Evolutionary conservation across 2,888 invertebrate species (phyloP), one percentile per base, ranked within the genome.

Genomic region (Cataglyphis altisquamis): DNA sequence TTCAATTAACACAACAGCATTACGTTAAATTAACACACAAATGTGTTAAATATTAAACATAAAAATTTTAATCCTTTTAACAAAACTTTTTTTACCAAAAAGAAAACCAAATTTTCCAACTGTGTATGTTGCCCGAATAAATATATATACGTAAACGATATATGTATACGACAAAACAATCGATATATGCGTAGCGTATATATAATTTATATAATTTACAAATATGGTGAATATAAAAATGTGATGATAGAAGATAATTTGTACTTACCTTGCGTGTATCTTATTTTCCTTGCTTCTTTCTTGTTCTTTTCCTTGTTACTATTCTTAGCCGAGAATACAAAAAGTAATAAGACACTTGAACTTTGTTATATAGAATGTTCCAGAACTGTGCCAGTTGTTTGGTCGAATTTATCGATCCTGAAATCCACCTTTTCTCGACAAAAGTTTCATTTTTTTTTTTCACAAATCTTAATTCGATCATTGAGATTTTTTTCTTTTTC

Each of bases 221-320:
- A 25, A 32, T 32, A 32, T 32, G 6, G 32, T 36, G 21, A n/a
- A 6, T 0, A 12, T 21, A 25, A 25, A 48, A 64, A 15, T 52
- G 18, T 5, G 21, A 15, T 9, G 32, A 57, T 41, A 8, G 15
- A 60, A 29, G 1, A 36, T 55, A 55, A 9, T 29, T 67, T 45
- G 29, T 39, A 77, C 68, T 77, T 77, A 77, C 68, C 39, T 77
- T 25, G 36, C 21, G 12, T n/a, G 10, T 1, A 48, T 64, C 63
- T 64, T 75, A 3, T 18, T 48, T 36, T 39, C 25, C n/a, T 55
- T 3, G 6, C 4, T 45, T 45, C 18, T 18, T 39, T 45, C 21
- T 32, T 6, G 6, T 15, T 25, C 18, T 5, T 36, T 18, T 64
- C 8, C 10, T 41, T n/a, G 39, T n/a, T 41, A 5, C 6, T 25